phyloP scores from a whole-genome alignment of 2,797 vertebrate species.

The Vultur gryphus region DNA sequence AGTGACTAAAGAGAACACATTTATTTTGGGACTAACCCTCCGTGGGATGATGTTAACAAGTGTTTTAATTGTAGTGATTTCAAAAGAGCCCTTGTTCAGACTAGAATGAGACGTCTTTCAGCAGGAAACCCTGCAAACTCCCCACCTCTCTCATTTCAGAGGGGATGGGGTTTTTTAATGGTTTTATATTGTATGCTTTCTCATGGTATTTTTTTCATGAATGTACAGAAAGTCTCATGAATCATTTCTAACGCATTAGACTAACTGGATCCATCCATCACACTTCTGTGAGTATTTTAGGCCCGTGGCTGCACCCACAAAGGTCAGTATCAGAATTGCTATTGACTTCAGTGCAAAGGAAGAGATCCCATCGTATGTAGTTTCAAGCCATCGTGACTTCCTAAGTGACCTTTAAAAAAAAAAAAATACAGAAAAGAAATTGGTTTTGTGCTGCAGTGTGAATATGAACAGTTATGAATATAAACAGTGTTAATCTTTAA shows the following conservation, averaged over 20 bases:
- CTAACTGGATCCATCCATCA: neutral
- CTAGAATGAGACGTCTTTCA: neutral
- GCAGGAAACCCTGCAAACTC: neutral
- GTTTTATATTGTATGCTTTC: neutral
- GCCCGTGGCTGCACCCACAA: neutral
- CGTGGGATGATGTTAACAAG: neutral
- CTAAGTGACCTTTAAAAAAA: neutral
- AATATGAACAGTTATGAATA: neutral
- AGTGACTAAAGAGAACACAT: neutral
- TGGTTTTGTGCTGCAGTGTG: neutral
- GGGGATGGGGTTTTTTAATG: neutral
- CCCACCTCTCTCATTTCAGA: neutral
- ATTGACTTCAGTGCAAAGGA: neutral
- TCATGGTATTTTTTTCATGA: neutral
- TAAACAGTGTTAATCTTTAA: neutral
- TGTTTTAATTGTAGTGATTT: conserved; percentile 13
- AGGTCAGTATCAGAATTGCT: neutral
- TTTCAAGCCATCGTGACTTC: neutral
- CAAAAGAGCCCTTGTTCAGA: neutral
- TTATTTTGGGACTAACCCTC: neutral
- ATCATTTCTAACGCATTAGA: neutral
- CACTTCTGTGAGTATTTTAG: neutral
- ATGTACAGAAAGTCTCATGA: neutral
- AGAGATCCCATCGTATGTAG: neutral
- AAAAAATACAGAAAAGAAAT: neutral